Base-by-base conservation (phyloP, 2,113 vertebrate genomes). In the Marmota flaviventris region DNA sequence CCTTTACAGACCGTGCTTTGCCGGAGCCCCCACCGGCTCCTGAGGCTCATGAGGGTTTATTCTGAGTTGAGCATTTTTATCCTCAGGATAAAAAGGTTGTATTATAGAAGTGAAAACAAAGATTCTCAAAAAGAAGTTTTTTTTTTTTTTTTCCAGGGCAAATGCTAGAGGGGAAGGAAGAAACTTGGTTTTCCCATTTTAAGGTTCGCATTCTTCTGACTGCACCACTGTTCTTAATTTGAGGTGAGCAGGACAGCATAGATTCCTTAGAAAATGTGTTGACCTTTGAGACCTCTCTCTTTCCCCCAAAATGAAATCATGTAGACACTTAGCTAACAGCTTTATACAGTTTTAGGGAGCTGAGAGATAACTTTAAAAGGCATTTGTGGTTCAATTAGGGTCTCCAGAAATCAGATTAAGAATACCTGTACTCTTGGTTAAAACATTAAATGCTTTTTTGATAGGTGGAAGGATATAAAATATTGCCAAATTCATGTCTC, bases 361-460 rank as follows among this genome's bases (percentile, higher is more conserved):
- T 67, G 67, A 70, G 7, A 75, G 27, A 84, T 8, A 22, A 0
- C 29, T 77, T 89, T 77, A 51, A 93, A 95, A 83, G 18, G 13
- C 24, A 96, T 91, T 65, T 42, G 34, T 27, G 56, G 10, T 56
- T n/a, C 27, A 82, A n/a, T 32, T 58, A 93, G 12, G 37, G 29
- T 81, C 67, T 94, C 25, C 1, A 85, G 63, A 73, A 90, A 93
- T 37, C 20, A 89, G 22, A 89, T 45, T 61, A 92, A 76, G 65
- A 87, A 77, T 2, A 5, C 1, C 20, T 85, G 39, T 45, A 81
- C 24, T 88, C 67, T 27, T 92, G 20, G 16, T 70, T 86, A 45
- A 93, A 34, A 17, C 25, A 86, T 58, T n/a, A 70, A 37, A 34
- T 69, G 16, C 1, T 1, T 34, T 87, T 94, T 63, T 37, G 29